phyloP scores from a whole-genome alignment of 2,888 invertebrate genomes.

The Xanthostigma xanthostigma region DNA sequence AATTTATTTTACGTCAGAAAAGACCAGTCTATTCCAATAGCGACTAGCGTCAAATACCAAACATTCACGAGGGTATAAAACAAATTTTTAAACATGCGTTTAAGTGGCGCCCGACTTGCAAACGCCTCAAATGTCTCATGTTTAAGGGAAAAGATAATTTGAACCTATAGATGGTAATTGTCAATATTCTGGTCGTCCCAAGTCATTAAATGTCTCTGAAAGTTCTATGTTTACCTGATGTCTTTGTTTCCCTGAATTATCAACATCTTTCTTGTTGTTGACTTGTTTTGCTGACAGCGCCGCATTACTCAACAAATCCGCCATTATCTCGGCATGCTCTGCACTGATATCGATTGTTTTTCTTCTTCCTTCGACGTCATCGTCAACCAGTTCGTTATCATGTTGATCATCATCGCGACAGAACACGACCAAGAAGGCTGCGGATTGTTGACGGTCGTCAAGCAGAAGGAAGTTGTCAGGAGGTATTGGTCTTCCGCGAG shows the following conservation, averaged over 20 bases:
- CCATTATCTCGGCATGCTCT: constrained; percentile 9
- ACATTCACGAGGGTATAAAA: too few species aligned
- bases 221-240: too few species aligned
- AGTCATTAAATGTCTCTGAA: too few species aligned
- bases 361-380: constrained; percentile 2
- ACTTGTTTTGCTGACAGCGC: background rate
- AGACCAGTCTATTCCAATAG: too few species aligned
- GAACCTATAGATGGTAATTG: too few species aligned
- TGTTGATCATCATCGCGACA: constrained; percentile 11
- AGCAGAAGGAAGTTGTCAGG: constrained; percentile 14
- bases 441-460: constrained; percentile 10
- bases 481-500: constrained; percentile 14
- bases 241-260: background rate
- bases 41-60: too few species aligned
- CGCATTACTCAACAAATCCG: constrained; percentile 8
- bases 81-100: too few species aligned
- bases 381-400: constrained; percentile 3
- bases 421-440: constrained; percentile 13
- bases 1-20: too few species aligned
- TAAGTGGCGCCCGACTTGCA: too few species aligned
- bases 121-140: too few species aligned
- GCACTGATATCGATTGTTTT: constrained; percentile 7
- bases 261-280: background rate
- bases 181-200: too few species aligned
- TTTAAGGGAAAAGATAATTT: too few species aligned